These are phyloP conservation scores for Tinamus guttatus DNA, from an alignment of 2,113 vertebrate genomes.

Conservation along the genomic window DNA sequence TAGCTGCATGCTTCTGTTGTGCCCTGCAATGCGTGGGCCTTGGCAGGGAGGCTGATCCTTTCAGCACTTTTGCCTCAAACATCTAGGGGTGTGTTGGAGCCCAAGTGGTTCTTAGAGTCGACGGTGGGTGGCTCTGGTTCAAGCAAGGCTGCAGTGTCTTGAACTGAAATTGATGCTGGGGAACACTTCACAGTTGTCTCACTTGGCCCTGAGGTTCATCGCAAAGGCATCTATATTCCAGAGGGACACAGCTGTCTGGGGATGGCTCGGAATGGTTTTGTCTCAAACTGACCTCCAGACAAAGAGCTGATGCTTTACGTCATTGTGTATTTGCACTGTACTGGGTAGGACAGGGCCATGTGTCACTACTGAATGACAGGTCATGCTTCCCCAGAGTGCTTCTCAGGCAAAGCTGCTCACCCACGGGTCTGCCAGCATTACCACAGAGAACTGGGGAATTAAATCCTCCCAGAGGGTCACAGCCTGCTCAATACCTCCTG, in stretches of 20 bases:
- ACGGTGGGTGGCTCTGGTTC: not conserved
- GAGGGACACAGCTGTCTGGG: not conserved
- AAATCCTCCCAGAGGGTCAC: not conserved
- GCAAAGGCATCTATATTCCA: too few species aligned
- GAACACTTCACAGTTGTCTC: too few species aligned
- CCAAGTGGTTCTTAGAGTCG: not conserved
- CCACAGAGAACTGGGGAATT: not conserved
- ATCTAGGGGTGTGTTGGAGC: not conserved
- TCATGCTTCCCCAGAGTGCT: not conserved
- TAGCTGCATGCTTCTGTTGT: not conserved
- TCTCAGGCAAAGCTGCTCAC: not conserved
- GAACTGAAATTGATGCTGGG: not conserved
- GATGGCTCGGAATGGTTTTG: not conserved
- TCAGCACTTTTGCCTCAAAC: not conserved
- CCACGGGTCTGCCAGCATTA: not conserved
- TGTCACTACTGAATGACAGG: not conserved
- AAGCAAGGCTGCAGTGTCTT: not conserved
- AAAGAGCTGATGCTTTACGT: not conserved
- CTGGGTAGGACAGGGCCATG: fast-evolving
- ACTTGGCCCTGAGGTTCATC: too few species aligned
- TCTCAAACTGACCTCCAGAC: not conserved
- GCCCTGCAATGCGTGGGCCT: not conserved
- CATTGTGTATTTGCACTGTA: not conserved
- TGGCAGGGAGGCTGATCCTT: not conserved
- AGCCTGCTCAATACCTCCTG: not conserved